phyloP scores from a whole-genome alignment of 2,888 invertebrate species.

The Phortica magna region DNA sequence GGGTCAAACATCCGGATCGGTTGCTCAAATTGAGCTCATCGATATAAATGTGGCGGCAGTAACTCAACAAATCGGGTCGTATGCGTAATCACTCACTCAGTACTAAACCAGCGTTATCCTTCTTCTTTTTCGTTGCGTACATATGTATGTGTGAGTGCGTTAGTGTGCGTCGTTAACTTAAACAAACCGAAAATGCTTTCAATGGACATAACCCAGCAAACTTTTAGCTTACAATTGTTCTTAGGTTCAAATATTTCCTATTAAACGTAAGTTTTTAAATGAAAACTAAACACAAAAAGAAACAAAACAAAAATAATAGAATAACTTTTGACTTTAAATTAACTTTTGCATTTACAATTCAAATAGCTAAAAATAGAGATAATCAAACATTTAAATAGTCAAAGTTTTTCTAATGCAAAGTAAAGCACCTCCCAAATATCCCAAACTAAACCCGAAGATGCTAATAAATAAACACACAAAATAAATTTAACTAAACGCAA shows the following conservation, averaged over 20 bases:
- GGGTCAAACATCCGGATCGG: constrained; percentile 84
- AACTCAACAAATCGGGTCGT: neutral
- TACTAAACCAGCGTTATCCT: neutral
- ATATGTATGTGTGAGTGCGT: neutral
- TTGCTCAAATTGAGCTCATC: constrained; percentile 76
- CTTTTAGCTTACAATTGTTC: constrained; percentile 22
- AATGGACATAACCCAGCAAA: constrained; percentile 32
- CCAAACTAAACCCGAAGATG: constrained; percentile 70
- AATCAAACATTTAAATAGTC: constrained; percentile 15
- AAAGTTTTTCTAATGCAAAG: neutral
- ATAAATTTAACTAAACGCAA: constrained; percentile 39
- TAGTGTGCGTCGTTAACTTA: neutral
- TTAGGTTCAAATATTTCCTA: constrained; percentile 48
- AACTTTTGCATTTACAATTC: constrained; percentile 9
- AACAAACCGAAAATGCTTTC: neutral
- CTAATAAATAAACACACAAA: constrained; percentile 49
- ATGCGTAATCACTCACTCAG: too few species aligned
- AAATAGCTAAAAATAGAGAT: neutral
- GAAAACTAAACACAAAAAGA: constrained; percentile 33
- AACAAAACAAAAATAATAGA: constrained; percentile 45
- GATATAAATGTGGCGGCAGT: constrained; percentile 63
- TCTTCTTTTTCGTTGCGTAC: neutral
- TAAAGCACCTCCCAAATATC: constrained; percentile 60
- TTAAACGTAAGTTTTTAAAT: constrained; percentile 54
- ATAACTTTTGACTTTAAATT: constrained; percentile 20